Percentiles rank a stretch among this genome's conserved stretches.
phyloP scores from a whole-genome alignment of 2,797 vertebrate species.

The Rhadinocentrus ornatus region DNA sequence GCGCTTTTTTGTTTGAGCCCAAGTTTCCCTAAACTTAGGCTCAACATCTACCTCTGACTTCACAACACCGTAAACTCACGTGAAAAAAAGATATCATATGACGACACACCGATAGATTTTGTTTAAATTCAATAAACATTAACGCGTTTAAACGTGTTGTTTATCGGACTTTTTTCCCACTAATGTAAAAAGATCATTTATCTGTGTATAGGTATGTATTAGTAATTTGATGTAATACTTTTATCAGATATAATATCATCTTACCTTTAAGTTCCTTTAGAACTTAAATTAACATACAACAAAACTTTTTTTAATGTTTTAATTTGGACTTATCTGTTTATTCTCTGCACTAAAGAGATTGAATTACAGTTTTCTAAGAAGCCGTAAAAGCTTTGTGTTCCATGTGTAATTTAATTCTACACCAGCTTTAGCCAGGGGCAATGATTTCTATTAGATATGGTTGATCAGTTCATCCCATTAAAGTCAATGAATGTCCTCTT shows the following conservation, averaged over 20 bases:
- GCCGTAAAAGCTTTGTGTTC: slow-evolving; percentile 88
- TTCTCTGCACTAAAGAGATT: slow-evolving; percentile 83
- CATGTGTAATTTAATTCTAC: slow-evolving; percentile 85
- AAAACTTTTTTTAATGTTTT: slow-evolving; percentile 76
- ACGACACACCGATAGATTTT: not conserved
- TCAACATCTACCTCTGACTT: slow-evolving; percentile 27
- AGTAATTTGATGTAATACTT: not conserved
- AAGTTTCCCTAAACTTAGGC: slow-evolving; percentile 46
- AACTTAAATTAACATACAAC: slow-evolving; percentile 48
- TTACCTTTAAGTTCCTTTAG: slow-evolving; percentile 30
- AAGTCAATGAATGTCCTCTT: slow-evolving; percentile 88
- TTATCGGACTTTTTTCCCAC: not conserved
- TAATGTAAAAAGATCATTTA: not conserved
- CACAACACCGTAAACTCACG: not conserved
- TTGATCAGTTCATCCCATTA: slow-evolving; percentile 89
- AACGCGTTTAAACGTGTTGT: not conserved
- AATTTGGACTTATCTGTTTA: slow-evolving; percentile 83
- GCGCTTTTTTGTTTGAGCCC: slow-evolving; percentile 24
- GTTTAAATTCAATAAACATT: not conserved
- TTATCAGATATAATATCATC: not conserved
- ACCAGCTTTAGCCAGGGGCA: slow-evolving; percentile 84
- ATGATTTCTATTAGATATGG: slow-evolving; percentile 90
- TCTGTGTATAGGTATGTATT: not conserved
- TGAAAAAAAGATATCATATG: not conserved
- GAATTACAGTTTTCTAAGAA: slow-evolving; percentile 89